Percentiles rank a stretch among this genome's conserved stretches.
These are phyloP conservation scores for Zoanthus gigantus DNA, from an alignment of 92 coral and sea anemone genomes.

Conservation along the genomic window DNA sequence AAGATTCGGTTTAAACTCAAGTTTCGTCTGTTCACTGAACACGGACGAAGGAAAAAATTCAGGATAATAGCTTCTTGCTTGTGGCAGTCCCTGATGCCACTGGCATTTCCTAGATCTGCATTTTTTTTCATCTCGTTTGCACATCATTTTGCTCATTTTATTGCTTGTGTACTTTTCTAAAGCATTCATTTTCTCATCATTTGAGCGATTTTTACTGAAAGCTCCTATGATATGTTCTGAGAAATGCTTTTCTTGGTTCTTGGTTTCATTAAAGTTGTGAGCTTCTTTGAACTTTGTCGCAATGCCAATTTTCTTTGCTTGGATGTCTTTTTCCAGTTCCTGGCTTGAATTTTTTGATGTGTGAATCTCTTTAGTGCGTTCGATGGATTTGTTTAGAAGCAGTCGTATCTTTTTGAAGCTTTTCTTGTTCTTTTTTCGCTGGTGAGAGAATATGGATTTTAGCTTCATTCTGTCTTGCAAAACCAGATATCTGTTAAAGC, in stretches of 20 bases:
- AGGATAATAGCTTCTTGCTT: constrained; percentile 9
- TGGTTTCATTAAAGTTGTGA: background rate
- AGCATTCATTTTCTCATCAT: background rate
- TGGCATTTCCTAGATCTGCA: background rate
- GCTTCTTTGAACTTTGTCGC: background rate
- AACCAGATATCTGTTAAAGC: background rate
- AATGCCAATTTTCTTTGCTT: background rate
- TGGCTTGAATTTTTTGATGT: background rate
- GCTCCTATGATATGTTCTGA: background rate
- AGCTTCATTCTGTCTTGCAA: background rate
- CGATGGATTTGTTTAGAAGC: background rate
- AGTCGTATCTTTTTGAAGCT: background rate
- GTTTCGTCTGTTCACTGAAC: background rate
- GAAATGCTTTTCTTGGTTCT: background rate
- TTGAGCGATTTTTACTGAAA: background rate
- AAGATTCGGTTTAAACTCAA: background rate
- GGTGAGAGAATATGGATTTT: background rate
- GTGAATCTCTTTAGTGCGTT: background rate
- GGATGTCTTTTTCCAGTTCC: background rate
- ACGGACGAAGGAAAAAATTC: constrained; percentile 14
- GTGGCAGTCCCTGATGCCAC: background rate
- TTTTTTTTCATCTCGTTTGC: background rate
- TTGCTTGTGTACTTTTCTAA: background rate
- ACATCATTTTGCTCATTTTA: background rate
- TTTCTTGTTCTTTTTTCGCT: background rate